phyloP scores from a whole-genome alignment of 2,797 vertebrate genomes.

The Falco biarmicus region DNA sequence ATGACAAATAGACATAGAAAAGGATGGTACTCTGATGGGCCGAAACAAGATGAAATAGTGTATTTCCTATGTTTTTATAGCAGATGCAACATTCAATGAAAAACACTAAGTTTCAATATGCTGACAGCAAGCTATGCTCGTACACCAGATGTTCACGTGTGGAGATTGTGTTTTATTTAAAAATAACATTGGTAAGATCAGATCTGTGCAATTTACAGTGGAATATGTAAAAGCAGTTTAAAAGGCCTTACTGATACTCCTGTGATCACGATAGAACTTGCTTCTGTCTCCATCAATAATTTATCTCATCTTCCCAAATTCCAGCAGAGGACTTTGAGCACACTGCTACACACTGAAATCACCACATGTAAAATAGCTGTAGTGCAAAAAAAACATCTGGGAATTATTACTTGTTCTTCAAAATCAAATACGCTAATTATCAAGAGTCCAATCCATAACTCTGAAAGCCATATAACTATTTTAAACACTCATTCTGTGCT shows the following conservation, averaged over 20 bases:
- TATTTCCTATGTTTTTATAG: not conserved
- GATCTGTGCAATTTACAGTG: not conserved
- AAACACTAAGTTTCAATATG: not conserved
- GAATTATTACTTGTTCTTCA: not conserved
- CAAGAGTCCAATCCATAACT: not conserved
- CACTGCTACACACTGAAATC: not conserved
- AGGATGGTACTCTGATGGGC: not conserved
- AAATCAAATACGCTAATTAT: not conserved
- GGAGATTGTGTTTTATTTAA: slow-evolving; percentile 12
- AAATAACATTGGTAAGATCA: not conserved
- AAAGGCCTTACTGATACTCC: not conserved
- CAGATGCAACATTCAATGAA: not conserved
- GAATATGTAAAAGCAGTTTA: not conserved
- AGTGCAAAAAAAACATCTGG: not conserved
- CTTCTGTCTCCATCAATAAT: not conserved
- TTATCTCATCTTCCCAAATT: not conserved
- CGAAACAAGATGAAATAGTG: not conserved
- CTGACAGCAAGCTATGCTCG: slow-evolving; percentile 8
- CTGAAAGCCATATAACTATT: not conserved
- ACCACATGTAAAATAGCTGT: not conserved
- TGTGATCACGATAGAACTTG: not conserved
- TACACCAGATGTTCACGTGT: not conserved
- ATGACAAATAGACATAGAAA: not conserved
- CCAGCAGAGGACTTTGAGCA: not conserved
- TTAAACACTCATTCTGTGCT: not conserved